Evolutionary conservation across 1,140 invertebrate genomes (phyloP).

Genomic region (Galleria mellonella): DNA sequence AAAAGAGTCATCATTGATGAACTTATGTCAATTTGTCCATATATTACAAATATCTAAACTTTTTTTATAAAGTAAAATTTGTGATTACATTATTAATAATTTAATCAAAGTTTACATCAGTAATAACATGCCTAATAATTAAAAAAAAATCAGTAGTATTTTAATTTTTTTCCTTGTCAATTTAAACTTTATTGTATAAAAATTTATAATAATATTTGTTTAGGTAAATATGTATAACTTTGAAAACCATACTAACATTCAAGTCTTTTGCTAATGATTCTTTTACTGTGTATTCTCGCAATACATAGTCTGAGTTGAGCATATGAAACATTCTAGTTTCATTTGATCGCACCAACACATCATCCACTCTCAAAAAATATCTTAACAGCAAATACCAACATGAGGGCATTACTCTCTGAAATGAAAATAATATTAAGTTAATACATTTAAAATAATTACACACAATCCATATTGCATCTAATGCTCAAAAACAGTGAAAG

Average conservation of each 20-base stretch:
- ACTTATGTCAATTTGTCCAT: no score
- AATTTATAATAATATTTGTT: no score
- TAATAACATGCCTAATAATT: no score
- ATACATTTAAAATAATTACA: conserved; percentile 8
- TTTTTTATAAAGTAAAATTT: no score
- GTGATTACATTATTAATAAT: no score
- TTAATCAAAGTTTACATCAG: no score
- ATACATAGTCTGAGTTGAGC: conserved; percentile 81
- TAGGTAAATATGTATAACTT: no score
- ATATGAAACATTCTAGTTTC: conserved; percentile 96
- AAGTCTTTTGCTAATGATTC: conserved; percentile 82
- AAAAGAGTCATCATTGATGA: no score
- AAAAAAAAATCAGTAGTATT: background rate
- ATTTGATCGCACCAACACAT: conserved; percentile 90
- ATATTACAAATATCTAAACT: no score
- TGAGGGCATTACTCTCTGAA: conserved; percentile 95
- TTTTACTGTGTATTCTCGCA: conserved; percentile 85
- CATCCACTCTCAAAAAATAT: conserved; percentile 95
- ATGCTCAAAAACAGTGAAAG: no score
- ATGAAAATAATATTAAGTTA: conserved; percentile 28
- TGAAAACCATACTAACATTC: conserved; percentile 41
- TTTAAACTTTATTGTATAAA: no score
- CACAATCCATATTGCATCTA: no score
- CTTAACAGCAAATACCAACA: conserved; percentile 94
- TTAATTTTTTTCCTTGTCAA: background rate